Conservation (phyloP, 1,140 invertebrate species). For the Nephotettix cincticeps region DNA sequence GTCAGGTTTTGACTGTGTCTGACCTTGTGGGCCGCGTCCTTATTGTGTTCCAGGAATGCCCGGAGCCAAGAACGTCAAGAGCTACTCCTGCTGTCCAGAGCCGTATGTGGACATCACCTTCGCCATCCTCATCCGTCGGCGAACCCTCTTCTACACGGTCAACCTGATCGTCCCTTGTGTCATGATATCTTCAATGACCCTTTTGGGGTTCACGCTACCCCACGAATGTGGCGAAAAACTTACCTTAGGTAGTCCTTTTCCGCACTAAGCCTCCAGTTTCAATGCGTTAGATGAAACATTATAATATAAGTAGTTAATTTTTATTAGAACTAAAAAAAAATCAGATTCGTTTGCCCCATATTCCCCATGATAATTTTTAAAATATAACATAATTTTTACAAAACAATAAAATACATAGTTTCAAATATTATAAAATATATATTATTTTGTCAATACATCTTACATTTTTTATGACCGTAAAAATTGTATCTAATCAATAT, state of each 20-base stretch:
- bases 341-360: too few species aligned
- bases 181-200: constrained; percentile 65
- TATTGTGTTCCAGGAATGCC: constrained; percentile 49
- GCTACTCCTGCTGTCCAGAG: constrained; percentile 55
- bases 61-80: constrained; percentile 49
- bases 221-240: constrained; percentile 70
- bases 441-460: too few species aligned
- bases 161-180: constrained; percentile 71
- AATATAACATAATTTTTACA: too few species aligned
- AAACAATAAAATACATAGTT: too few species aligned
- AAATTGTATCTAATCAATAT: too few species aligned
- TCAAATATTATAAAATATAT: too few species aligned
- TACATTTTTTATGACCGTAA: too few species aligned
- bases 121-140: constrained; percentile 59
- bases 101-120: constrained; percentile 68
- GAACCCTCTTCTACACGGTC: constrained; percentile 68
- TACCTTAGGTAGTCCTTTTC: constrained; percentile 55
- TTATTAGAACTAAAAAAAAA: too few species aligned
- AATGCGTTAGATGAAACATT: too few species aligned
- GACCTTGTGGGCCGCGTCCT: background rate
- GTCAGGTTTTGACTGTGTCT: background rate
- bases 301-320: too few species aligned
- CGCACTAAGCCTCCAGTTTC: background rate
- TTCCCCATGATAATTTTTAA: too few species aligned
- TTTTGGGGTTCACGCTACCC: constrained; percentile 66